Percentiles rank a stretch among this genome's conserved stretches.
phyloP scores from a whole-genome alignment of 2,888 invertebrate species.

The Dryobotodes eremita region DNA sequence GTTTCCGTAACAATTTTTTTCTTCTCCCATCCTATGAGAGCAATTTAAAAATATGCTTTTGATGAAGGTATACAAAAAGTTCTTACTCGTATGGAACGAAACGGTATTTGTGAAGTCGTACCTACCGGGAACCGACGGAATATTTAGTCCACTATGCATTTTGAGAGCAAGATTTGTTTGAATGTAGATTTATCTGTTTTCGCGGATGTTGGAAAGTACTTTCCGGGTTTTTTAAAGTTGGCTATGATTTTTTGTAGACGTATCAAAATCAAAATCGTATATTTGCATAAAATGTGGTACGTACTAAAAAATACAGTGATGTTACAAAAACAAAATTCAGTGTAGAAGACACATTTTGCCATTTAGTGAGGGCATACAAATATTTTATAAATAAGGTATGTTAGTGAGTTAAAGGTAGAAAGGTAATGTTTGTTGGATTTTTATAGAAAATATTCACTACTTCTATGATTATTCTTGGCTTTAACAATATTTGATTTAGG shows the following conservation, averaged over 20 bases:
- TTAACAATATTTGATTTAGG: no score
- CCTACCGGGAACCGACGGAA: slow-evolving; percentile 28
- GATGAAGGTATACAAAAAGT: slow-evolving; percentile 26
- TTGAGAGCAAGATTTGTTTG: slow-evolving; percentile 39
- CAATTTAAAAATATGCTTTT: slow-evolving; percentile 46
- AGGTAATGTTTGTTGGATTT: no score
- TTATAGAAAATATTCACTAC: no score
- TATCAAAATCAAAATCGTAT: neutral
- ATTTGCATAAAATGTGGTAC: no score
- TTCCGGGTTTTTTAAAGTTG: neutral
- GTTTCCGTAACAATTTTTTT: slow-evolving; percentile 25
- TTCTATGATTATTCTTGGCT: no score
- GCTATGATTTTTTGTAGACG: no score
- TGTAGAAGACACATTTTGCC: no score
- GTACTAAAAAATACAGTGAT: no score
- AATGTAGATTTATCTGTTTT: slow-evolving; percentile 25
- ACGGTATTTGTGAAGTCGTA: slow-evolving; percentile 54
- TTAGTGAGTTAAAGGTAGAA: no score
- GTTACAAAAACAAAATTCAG: no score
- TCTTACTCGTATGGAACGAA: slow-evolving; percentile 31
- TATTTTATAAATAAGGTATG: no score
- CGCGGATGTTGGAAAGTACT: neutral
- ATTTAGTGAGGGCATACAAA: no score
- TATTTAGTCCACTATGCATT: slow-evolving; percentile 45
- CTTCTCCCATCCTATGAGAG: slow-evolving; percentile 24